phyloP scores from a whole-genome alignment of 2,888 invertebrate species.

The Agrotis exclamationis region DNA sequence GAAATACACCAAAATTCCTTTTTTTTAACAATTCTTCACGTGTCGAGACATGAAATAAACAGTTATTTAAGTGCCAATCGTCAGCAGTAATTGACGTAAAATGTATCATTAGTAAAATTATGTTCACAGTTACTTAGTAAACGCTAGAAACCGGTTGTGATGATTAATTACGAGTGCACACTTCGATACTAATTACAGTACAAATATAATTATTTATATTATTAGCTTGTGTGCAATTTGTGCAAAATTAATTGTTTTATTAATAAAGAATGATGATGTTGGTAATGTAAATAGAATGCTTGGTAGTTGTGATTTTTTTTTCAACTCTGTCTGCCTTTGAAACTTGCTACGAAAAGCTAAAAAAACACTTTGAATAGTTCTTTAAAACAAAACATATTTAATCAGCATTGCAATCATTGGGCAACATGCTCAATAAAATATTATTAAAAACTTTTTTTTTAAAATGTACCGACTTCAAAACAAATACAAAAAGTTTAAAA shows the following conservation, averaged over 20 bases:
- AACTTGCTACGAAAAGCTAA: neutral
- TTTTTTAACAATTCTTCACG: neutral
- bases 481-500: no score
- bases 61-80: conserved; percentile 32
- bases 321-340: no score
- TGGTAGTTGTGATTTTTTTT: neutral
- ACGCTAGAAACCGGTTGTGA: conserved; percentile 42
- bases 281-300: neutral
- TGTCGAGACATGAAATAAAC: conserved; percentile 18
- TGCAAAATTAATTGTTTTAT: conserved; percentile 11
- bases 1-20: neutral
- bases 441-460: no score
- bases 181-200: conserved; percentile 30
- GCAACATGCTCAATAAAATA: no score
- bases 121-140: conserved; percentile 56
- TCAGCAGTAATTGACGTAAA: conserved; percentile 35
- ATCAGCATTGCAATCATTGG: no score
- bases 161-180: conserved; percentile 46
- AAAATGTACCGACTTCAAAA: no score
- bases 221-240: conserved; percentile 12
- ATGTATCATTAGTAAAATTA: conserved; percentile 51
- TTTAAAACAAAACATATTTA: neutral
- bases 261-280: neutral
- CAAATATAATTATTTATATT: conserved; percentile 12
- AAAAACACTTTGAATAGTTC: neutral